A percentile compares a stretch with the other conserved stretches of the same genome.
phyloP scores from a whole-genome alignment of 2,888 invertebrate genomes.

The Clistopyga incitator region DNA sequence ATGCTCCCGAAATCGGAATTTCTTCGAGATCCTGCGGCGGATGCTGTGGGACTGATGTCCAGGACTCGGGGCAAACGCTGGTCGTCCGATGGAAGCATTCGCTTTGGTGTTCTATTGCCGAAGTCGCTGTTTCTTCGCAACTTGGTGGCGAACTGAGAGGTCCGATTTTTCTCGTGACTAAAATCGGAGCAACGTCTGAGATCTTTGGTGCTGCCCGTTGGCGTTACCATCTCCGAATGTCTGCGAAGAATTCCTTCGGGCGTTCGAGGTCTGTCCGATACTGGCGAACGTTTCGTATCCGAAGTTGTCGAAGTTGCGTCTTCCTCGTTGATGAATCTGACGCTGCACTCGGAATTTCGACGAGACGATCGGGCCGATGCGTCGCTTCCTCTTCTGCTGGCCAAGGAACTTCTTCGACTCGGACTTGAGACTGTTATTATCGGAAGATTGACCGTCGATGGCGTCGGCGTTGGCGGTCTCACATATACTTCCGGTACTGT shows the following conservation, averaged over 20 bases:
- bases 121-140: constrained; percentile 82
- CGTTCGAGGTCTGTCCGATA: constrained; percentile 68
- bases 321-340: constrained; percentile 78
- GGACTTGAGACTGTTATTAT: constrained; percentile 82
- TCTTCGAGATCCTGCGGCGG: constrained; percentile 77
- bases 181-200: constrained; percentile 81
- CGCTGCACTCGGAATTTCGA: constrained; percentile 80
- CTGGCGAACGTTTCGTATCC: constrained; percentile 68
- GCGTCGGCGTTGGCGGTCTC: constrained; percentile 81
- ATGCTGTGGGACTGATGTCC: constrained; percentile 78
- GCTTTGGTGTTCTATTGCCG: constrained; percentile 79
- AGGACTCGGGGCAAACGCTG: constrained; percentile 76
- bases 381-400: constrained; percentile 77
- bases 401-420: constrained; percentile 80
- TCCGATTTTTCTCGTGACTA: constrained; percentile 78
- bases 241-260: constrained; percentile 76
- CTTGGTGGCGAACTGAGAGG: constrained; percentile 81
- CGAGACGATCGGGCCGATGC: constrained; percentile 71
- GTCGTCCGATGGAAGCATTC: constrained; percentile 73
- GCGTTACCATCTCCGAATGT: constrained; percentile 79
- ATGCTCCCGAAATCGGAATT: constrained; percentile 80
- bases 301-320: constrained; percentile 65
- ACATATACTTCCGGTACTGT: constrained; percentile 83
- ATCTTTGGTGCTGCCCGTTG: constrained; percentile 77
- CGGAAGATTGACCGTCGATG: constrained; percentile 78